A percentile compares a stretch with the other conserved stretches of the same genome.
phyloP scores from a whole-genome alignment of 2,797 vertebrate species.

The Crocodylus rhombifer region DNA sequence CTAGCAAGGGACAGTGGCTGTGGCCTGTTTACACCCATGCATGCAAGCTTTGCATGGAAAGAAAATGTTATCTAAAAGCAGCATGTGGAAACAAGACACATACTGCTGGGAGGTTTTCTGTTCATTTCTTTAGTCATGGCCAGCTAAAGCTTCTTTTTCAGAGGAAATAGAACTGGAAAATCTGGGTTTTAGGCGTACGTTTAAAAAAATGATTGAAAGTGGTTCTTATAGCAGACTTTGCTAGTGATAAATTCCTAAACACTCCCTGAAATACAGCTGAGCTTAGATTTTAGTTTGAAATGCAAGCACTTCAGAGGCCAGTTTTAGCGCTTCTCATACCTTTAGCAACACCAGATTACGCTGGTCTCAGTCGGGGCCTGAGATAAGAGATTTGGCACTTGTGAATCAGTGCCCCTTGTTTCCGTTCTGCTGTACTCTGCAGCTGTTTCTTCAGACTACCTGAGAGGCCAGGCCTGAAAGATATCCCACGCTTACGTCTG shows the following conservation, averaged over 20 bases:
- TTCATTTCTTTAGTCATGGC: constrained; percentile 29
- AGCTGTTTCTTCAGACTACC: background rate
- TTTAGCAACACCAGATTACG: background rate
- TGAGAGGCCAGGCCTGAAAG: background rate
- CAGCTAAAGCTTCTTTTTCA: constrained; percentile 38
- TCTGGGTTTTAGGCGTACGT: background rate
- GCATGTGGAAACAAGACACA: constrained; percentile 27
- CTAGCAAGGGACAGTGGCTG: background rate
- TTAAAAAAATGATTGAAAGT: constrained; percentile 3
- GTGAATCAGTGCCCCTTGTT: background rate
- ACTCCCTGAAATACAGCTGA: background rate
- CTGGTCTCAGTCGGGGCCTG: background rate
- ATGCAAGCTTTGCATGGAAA: background rate
- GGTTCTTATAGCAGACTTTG: background rate
- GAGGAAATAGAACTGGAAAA: constrained; percentile 9
- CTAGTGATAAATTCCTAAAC: background rate
- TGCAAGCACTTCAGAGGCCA: background rate
- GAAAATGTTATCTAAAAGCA: background rate
- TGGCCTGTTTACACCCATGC: fast-evolving
- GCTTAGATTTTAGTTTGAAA: background rate
- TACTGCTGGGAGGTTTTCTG: background rate
- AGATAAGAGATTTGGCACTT: background rate
- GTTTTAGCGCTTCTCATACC: background rate
- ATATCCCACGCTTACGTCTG: background rate
- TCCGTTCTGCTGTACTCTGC: background rate